Evolutionary conservation across 2,797 vertebrate genomes (phyloP), one percentile per base, ranked within the genome.

Genomic region (Microctenopoma lineatum): DNA sequence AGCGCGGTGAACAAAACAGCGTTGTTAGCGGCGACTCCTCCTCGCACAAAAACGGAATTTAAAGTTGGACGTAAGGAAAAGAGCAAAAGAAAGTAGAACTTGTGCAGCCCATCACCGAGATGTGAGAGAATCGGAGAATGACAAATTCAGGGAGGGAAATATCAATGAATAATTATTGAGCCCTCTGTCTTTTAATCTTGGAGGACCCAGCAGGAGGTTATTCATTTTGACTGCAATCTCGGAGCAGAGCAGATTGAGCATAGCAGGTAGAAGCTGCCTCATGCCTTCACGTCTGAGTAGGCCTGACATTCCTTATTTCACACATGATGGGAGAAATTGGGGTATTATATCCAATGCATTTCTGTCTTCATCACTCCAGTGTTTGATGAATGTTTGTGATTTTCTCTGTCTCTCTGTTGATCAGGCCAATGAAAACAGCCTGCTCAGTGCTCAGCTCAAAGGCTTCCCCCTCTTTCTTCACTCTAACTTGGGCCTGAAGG

Each of bases 361-460:
- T 84, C 73, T 75, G 77, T 86, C 79, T 83, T 83, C 73, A 87
- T 87, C 83, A 67, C 50, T 65, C 29, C 21, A 56, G 21, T 73
- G 60, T 76, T 39, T 83, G 72, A 87, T 81, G 66, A 88, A 73
- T 87, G 54, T 60, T 45, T 83, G 63, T 80, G 56, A 70, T 81
- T 79, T 81, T 53, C 29, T 85, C 42, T 72, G 52, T 77, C 56
- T 79, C 59, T 63, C 42, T 68, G 52, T 81, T 57, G 16, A 75
- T 52, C 89, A 98, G 97, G 98, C 98, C 87, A 99, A 99, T 1
- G 98, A 99, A 91, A 99, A 99, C 95, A 99, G 98, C 87, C 92
- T 99, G 79, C 94, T 99, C 85, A 99, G 97, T 0, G 98, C 98
- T 0, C 98, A 99, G 90, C 95, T 99, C 84, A 99, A 99, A 89